Evolutionary conservation across 2,888 invertebrate genomes (phyloP), one percentile per base, ranked within the genome.

Genomic region (Chironomus riparius): DNA sequence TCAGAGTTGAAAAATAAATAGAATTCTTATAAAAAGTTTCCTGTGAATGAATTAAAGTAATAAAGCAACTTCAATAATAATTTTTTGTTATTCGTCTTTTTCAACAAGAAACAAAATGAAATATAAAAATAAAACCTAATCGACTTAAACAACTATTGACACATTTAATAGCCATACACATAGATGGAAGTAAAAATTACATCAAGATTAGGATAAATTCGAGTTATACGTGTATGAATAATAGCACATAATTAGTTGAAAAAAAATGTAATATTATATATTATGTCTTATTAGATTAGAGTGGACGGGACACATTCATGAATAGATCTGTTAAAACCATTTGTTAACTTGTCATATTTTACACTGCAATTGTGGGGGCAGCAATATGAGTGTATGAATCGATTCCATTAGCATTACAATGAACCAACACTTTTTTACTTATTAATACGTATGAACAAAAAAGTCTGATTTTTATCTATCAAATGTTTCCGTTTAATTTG

Each of bases 321-420:
- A 38, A 38, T 38, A 38, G 38, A 38, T 38, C 38, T 38, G 38
- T 38, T 38, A 38, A 24, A 70, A 56, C 70, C 70, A 70, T 70
- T 70, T 70, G 70, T 70, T 70, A 70, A 70, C 50, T 70, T 70
- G 70, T 70, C 48, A 70, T 70, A 70, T 70, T 70, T 70, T 28
- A 69, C 21, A 38, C 38, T 38, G 38, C 38, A 15, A 28, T 70
- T 21, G 70, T 70, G 70, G 70, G 70, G 70, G 70, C 56, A 70
- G 10, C 7, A 38, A 38, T 38, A 38, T 10, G 47, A 12, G 10
- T n/a, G 38, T n/a, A n/a, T n/a, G 15, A 47, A 18, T 56, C 22
- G 12, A 50, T 22, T 48, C 38, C 50, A 70, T 70, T 70, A 70
- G 22, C 70, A 70, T 70, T 50, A 70, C 70, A 70, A 70, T 70